Evolutionary conservation across 2,888 invertebrate species (phyloP).

Genomic region (Tiliacea citrago): DNA sequence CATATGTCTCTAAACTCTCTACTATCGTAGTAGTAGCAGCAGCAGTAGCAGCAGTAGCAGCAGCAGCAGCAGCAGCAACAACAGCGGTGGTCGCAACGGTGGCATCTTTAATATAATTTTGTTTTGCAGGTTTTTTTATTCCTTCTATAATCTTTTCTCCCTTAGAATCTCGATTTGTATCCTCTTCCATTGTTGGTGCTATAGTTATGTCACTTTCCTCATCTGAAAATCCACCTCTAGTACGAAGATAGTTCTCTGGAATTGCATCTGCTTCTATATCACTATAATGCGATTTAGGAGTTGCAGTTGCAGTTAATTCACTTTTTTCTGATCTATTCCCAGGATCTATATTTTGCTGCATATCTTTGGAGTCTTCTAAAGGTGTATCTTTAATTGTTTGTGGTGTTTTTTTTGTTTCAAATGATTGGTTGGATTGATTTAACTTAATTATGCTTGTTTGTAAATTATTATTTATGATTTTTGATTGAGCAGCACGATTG

Average conservation of each 20-base stretch:
- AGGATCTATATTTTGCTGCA: neutral
- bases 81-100: too few species aligned
- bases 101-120: neutral
- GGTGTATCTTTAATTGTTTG: neutral
- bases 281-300: neutral
- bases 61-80: too few species aligned
- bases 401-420: conserved; percentile 1
- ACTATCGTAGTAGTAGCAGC: too few species aligned
- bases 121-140: neutral
- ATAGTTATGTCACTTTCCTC: neutral
- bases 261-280: conserved; percentile 1
- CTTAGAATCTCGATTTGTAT: neutral
- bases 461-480: conserved; percentile 1
- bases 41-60: neutral
- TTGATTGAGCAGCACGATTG: neutral
- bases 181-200: neutral
- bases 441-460: neutral
- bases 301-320: neutral
- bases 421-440: neutral
- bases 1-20: neutral
- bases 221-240: conserved; percentile 1
- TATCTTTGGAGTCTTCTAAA: neutral
- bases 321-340: neutral
- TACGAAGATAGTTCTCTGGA: conserved; percentile 7
- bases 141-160: neutral